These are phyloP conservation scores for Montipora capitata DNA, from an alignment of 92 coral and sea anemone species.

Conservation along the genomic window DNA sequence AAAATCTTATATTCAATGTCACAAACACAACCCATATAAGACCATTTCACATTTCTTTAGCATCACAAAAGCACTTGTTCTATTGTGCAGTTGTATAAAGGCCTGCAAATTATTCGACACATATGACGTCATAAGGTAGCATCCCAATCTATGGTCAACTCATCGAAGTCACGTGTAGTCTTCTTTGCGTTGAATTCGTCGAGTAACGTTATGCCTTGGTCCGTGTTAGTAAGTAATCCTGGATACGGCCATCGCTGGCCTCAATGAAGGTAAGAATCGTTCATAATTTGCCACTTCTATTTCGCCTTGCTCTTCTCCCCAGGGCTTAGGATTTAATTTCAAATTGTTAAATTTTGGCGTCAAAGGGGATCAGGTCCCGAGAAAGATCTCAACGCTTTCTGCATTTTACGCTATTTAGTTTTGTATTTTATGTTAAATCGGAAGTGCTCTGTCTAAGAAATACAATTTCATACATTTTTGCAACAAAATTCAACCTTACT, in stretches of 20 bases:
- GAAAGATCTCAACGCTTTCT: neutral
- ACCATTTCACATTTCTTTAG: no score
- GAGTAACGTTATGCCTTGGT: conserved; percentile 24
- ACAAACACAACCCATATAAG: no score
- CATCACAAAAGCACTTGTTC: no score
- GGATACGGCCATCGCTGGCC: neutral
- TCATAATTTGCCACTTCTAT: neutral
- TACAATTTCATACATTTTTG: neutral
- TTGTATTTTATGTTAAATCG: no score
- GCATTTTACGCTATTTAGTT: neutral
- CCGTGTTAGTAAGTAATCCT: neutral
- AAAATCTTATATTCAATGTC: no score
- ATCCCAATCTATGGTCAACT: neutral
- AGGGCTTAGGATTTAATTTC: neutral
- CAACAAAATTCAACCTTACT: neutral
- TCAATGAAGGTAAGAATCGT: conserved; percentile 5
- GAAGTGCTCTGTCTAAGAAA: no score
- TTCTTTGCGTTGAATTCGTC: neutral
- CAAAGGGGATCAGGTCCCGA: neutral
- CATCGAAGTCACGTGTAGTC: conserved; percentile 30
- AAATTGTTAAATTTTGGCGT: neutral
- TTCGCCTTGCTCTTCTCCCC: neutral
- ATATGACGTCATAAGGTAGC: no score
- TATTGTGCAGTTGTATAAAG: no score
- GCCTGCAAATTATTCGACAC: no score